Evolutionary conservation across 2,113 vertebrate species (phyloP).

Genomic region (Cairina moschata): DNA sequence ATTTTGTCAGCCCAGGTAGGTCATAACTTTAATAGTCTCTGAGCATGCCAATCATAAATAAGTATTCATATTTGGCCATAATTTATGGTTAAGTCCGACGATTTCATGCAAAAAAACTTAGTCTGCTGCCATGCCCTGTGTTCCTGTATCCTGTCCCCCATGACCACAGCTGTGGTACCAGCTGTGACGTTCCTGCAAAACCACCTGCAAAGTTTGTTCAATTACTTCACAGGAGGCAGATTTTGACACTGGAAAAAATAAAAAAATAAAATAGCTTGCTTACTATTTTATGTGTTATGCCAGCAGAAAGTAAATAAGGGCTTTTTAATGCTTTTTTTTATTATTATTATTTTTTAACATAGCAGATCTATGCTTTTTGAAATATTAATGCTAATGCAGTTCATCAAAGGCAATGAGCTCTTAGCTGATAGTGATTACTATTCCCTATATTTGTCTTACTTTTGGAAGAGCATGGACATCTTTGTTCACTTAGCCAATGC

Average conservation of each 20-base stretch:
- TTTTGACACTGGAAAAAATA: background rate
- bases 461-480: background rate
- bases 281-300: background rate
- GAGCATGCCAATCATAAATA: background rate
- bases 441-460: slow-evolving; percentile 22
- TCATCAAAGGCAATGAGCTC: background rate
- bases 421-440: background rate
- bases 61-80: background rate
- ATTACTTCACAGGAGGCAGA: background rate
- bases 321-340: background rate
- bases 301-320: background rate
- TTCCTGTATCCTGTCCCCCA: background rate
- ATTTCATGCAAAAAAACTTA: background rate
- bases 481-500: slow-evolving; percentile 14
- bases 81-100: background rate
- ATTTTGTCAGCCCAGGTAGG: background rate
- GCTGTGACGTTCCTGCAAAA: background rate
- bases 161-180: background rate
- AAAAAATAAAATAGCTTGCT: background rate
- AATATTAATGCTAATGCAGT: background rate
- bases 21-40: background rate
- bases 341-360: background rate
- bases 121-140: background rate
- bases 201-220: background rate
- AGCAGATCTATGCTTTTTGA: background rate